Evolutionary conservation across 2,888 invertebrate species (phyloP).

Genomic region (Mesoligia furuncula): DNA sequence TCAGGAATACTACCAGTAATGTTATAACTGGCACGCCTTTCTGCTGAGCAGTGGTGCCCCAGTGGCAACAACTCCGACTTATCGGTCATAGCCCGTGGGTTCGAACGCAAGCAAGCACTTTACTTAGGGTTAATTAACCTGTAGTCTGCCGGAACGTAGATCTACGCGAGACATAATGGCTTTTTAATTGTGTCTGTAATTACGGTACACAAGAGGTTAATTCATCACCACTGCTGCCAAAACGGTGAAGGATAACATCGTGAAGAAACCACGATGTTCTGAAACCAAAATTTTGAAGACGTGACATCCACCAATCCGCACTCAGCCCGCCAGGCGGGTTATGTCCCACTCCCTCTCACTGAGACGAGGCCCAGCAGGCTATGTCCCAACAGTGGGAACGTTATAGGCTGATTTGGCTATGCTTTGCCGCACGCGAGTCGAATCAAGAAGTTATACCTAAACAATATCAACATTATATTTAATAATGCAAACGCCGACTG

Average conservation of each 20-base stretch:
- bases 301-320: too few relatives aligned
- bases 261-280: not conserved
- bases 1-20: not conserved
- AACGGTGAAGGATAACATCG: not conserved
- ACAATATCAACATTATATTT: slow-evolving; percentile 38
- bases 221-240: not conserved
- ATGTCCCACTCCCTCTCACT: not conserved
- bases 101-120: not conserved
- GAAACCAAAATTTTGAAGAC: not conserved
- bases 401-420: not conserved
- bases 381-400: not conserved
- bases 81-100: not conserved
- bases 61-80: not conserved
- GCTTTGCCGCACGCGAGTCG: slow-evolving; percentile 14
- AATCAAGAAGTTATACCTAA: slow-evolving; percentile 32
- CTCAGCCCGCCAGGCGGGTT: not conserved
- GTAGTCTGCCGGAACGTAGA: too few relatives aligned
- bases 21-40: not conserved
- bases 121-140: too few relatives aligned
- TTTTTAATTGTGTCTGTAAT: too few relatives aligned
- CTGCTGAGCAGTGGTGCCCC: not conserved
- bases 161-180: too few relatives aligned
- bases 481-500: slow-evolving; percentile 28
- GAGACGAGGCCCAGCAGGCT: not conserved
- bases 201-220: too few relatives aligned